These are phyloP conservation scores for Acanthosepion pharaonis DNA, from an alignment of 2,888 invertebrate species.

Conservation along the genomic window DNA sequence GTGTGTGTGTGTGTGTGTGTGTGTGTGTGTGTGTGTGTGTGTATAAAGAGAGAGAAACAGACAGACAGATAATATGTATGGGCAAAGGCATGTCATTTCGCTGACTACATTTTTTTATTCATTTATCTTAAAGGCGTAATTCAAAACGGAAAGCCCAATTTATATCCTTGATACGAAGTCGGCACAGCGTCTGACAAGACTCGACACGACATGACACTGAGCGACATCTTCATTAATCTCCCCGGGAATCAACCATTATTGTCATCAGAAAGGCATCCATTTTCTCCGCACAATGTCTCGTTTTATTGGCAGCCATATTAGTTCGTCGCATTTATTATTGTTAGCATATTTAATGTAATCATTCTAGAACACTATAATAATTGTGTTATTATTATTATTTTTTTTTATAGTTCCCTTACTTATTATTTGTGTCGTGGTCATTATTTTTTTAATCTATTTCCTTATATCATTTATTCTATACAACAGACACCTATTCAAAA, in stretches of 20 bases:
- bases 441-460: not conserved
- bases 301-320: not conserved
- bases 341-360: not conserved
- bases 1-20: no score
- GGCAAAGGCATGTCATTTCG: no score
- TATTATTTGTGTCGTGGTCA: not conserved
- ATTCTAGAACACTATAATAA: not conserved
- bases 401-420: not conserved
- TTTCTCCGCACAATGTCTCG: not conserved
- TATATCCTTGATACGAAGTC: not conserved
- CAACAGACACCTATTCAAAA: not conserved
- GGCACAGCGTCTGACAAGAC: not conserved
- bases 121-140: not conserved
- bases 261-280: not conserved
- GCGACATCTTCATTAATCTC: not conserved
- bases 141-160: not conserved
- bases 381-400: not conserved
- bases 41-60: no score
- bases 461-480: not conserved
- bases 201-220: conserved; percentile 4
- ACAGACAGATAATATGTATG: no score
- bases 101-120: not conserved
- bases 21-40: no score
- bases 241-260: not conserved
- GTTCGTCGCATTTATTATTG: not conserved